phyloP scores from a whole-genome alignment of 2,797 vertebrate species.

The Rhinogobio ventralis region DNA sequence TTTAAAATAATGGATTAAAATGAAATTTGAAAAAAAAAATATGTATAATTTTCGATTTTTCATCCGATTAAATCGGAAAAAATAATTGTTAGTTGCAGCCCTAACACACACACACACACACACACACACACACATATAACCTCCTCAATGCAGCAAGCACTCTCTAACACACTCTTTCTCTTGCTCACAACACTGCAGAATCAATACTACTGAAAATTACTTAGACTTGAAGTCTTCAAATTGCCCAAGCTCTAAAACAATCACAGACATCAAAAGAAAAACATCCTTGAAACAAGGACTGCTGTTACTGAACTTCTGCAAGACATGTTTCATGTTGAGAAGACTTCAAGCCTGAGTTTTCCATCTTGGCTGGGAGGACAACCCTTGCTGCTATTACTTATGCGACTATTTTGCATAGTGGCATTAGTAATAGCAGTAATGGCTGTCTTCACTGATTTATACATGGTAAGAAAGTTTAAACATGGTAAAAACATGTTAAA shows the following conservation, averaged over 20 bases:
- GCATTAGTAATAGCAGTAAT: neutral
- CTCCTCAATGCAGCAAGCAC: neutral
- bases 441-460: neutral
- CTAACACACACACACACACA: neutral
- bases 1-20: too few species aligned
- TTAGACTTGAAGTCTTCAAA: conserved; percentile 32
- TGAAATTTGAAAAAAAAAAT: too few species aligned
- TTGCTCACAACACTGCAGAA: conserved; percentile 34
- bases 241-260: conserved; percentile 31
- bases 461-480: neutral
- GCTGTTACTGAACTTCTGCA: conserved; percentile 30
- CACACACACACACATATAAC: neutral
- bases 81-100: too few species aligned
- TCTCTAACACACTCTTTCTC: neutral
- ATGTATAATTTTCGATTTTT: too few species aligned
- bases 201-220: conserved; percentile 46
- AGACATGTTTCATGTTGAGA: conserved; percentile 9
- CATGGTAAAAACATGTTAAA: neutral
- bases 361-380: neutral
- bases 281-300: conserved; percentile 33
- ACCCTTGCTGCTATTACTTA: neutral
- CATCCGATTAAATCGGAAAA: too few species aligned
- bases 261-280: conserved; percentile 39
- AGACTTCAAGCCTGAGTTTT: conserved; percentile 17
- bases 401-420: neutral